phyloP scores from a whole-genome alignment of 2,797 vertebrate genomes.

The Melanotaenia nigrans region DNA sequence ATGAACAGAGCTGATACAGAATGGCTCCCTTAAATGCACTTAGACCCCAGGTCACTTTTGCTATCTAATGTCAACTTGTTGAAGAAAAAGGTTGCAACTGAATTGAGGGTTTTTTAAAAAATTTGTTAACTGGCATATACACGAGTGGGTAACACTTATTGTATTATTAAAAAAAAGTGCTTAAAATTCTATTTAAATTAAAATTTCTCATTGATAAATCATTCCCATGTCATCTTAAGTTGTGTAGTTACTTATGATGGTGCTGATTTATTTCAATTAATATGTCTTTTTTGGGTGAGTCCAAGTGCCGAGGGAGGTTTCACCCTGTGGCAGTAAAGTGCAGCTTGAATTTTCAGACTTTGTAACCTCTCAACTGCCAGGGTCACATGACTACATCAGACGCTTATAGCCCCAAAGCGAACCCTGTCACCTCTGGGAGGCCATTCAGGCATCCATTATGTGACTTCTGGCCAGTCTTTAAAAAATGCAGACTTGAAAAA shows the following conservation, averaged over 20 bases:
- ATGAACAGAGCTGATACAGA: slow-evolving; percentile 70
- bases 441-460: slow-evolving; percentile 12
- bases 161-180: neutral
- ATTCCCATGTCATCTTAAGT: slow-evolving; percentile 4
- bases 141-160: neutral
- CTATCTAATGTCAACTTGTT: slow-evolving; percentile 38
- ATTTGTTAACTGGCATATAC: slow-evolving; percentile 14
- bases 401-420: slow-evolving; percentile 39
- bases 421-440: slow-evolving; percentile 28
- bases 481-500: slow-evolving; percentile 16
- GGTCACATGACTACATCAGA: slow-evolving; percentile 67
- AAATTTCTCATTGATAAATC: neutral
- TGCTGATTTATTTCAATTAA: neutral
- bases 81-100: slow-evolving; percentile 11
- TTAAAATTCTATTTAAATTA: neutral
- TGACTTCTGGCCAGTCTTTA: slow-evolving; percentile 25
- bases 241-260: neutral
- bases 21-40: slow-evolving; percentile 35
- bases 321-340: slow-evolving; percentile 38
- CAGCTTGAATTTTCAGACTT: slow-evolving; percentile 37
- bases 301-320: slow-evolving; percentile 16
- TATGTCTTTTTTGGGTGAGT: slow-evolving; percentile 23
- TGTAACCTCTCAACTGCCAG: slow-evolving; percentile 52
- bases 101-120: slow-evolving; percentile 30
- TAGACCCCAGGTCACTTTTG: slow-evolving; percentile 22